Evolutionary conservation across 1,140 invertebrate genomes (phyloP).

Genomic region (Cherax quadricarinatus): DNA sequence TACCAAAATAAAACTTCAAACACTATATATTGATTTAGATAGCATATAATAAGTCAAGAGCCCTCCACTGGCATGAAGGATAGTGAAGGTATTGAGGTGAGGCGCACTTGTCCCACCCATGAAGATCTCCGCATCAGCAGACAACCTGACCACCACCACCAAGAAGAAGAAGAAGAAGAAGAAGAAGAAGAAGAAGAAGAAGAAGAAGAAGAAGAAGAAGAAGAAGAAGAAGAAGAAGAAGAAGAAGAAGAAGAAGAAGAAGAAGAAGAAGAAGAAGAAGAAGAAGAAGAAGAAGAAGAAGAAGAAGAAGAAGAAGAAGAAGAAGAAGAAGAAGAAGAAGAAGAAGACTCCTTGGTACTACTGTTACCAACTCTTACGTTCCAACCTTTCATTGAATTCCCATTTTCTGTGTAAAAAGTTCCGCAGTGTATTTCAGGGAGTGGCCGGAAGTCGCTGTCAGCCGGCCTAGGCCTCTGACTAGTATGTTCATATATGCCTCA

Average conservation of each 20-base stretch:
- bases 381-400: background rate
- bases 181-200: slow-evolving; percentile 10
- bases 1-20: too few relatives aligned
- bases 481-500: too few relatives aligned
- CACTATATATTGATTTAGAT: too few relatives aligned
- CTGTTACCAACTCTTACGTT: too few relatives aligned
- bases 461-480: background rate
- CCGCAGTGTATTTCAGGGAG: background rate
- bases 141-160: background rate
- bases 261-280: slow-evolving; percentile 12
- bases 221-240: background rate
- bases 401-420: background rate
- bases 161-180: slow-evolving; percentile 10
- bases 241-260: background rate
- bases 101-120: too few relatives aligned
- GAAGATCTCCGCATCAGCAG: background rate
- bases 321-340: too few relatives aligned
- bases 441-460: background rate
- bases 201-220: slow-evolving; percentile 9
- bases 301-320: slow-evolving; percentile 2
- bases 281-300: slow-evolving; percentile 8
- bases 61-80: too few relatives aligned
- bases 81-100: too few relatives aligned
- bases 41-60: too few relatives aligned
- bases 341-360: too few relatives aligned